Evolutionary conservation across 2,797 vertebrate species (phyloP), one percentile per base, ranked within the genome.

Genomic region (Allobates femoralis): DNA sequence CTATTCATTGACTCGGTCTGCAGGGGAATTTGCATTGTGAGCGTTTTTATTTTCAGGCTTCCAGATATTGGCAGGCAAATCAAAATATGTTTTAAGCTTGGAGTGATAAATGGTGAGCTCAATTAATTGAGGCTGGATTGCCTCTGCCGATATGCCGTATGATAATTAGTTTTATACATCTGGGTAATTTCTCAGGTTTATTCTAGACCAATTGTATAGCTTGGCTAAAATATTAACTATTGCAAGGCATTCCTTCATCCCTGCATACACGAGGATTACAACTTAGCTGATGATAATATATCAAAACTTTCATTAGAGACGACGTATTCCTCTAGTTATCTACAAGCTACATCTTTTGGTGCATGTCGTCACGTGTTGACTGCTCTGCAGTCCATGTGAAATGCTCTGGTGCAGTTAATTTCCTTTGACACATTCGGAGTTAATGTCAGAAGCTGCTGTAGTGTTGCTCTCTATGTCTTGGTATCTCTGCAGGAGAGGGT

Each of bases 41-140:
- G 86, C 86, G 67, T 80, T 88, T 87, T 85, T 88, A 88, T 88
- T 88, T 88, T 85, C 86, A 80, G 86, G 74, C 86, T 88, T 64
- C 83, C 37, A 85, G 86, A 88, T 88, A 88, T 88, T 88, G 86
- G 86, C 86, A 88, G 86, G 78, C 86, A 19, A 88, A 85, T 88
- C 86, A 88, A 88, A 88, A 88, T 85, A 88, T 84, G 86, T 84
- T 88, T 88, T 85, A 88, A 88, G 86, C 86, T 85, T 64, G 78
- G 77, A 85, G 86, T 88, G 86, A 88, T 88, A 88, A 88, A 88
- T 88, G 83, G 82, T 62, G 78, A 81, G 86, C 69, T 81, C 82
- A 81, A 88, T 88, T 88, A 88, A 88, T 88, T 88, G 86, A 81
- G 69, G 69, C 82, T 81, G 77, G 83, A 88, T 80, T 76, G 82